Evolutionary conservation across 2,797 vertebrate species (phyloP), one percentile per base, ranked within the genome.

Genomic region (Mormyrops attenuatus): DNA sequence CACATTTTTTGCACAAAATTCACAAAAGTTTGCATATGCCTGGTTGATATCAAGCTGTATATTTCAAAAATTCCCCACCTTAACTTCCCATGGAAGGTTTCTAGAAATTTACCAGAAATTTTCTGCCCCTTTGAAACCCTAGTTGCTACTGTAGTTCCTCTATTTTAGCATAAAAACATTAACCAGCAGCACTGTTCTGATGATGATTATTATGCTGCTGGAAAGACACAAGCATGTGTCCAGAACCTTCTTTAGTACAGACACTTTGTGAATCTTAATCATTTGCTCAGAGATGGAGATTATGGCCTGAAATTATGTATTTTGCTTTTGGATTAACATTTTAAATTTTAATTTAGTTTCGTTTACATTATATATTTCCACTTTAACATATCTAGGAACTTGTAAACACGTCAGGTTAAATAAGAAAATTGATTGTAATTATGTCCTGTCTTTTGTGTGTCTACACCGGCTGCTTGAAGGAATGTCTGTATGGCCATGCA

Each of bases 401-500:
- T 80, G 34, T 7, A n/a, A 80, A 80, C 26, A 69, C 3, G 0
- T 69, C 26, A 15, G 9, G 63, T 34, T 34, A 34, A 34, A 69
- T 69, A 69, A 69, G 63, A 69, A 69, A 69, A 69, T 69, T 34
- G 1, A 30, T 13, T 69, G 63, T 69, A 69, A 69, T 13, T 69
- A 34, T 69, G 41, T 50, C 60, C 26, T 47, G 38, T 84, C n/a
- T 57, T 9, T 84, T 49, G 22, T 84, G 20, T 69, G 34, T 89
- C 47, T 90, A 85, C 57, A 89, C 20, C 89, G 89, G 22, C 80
- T 93, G 91, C 92, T 93, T 92, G 89, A 50, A 88, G 91, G 90
- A 77, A 85, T 89, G 49, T 88, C 88, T 55, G 92, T 92, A 66
- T 95, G 93, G 90, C 94, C 93, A 55, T 89, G 80, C 0, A 88